These are phyloP conservation scores for Invenusta paracnida DNA, from an alignment of 2,888 invertebrate species.

Conservation along the genomic window DNA sequence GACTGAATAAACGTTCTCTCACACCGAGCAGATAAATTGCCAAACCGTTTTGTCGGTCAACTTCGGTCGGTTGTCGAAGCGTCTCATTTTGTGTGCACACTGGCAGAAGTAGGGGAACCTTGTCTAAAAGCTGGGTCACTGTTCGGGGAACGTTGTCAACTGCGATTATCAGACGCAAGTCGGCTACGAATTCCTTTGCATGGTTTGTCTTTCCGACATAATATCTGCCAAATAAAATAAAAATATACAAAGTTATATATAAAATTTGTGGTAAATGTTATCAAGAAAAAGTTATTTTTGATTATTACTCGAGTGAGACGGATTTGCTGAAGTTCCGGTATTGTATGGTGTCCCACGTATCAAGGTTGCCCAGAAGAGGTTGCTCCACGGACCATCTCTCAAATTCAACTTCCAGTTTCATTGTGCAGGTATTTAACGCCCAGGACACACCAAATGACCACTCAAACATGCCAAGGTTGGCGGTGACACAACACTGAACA, in stretches of 20 bases:
- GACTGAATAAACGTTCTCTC: background rate
- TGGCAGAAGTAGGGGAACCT: background rate
- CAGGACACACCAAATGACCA: constrained; percentile 1
- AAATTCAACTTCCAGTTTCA: background rate
- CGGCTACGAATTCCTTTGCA: background rate
- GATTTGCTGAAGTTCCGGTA: background rate
- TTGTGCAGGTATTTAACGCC: background rate
- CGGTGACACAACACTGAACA: background rate
- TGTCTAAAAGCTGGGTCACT: background rate
- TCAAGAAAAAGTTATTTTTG: background rate
- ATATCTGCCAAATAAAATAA: background rate
- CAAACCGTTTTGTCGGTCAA: background rate
- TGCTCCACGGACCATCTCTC: background rate
- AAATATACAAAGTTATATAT: background rate
- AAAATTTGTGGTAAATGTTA: background rate
- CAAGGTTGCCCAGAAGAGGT: background rate
- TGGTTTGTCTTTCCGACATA: background rate
- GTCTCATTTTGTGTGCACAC: background rate
- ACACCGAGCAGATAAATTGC: background rate
- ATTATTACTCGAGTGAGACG: background rate
- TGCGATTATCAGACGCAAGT: background rate
- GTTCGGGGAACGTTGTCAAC: background rate
- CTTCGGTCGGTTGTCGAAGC: background rate
- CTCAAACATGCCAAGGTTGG: background rate
- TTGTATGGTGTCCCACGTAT: background rate